Evolutionary conservation across 2,888 invertebrate genomes (phyloP), one percentile per base, ranked within the genome.

Genomic region (Macropis europaea): DNA sequence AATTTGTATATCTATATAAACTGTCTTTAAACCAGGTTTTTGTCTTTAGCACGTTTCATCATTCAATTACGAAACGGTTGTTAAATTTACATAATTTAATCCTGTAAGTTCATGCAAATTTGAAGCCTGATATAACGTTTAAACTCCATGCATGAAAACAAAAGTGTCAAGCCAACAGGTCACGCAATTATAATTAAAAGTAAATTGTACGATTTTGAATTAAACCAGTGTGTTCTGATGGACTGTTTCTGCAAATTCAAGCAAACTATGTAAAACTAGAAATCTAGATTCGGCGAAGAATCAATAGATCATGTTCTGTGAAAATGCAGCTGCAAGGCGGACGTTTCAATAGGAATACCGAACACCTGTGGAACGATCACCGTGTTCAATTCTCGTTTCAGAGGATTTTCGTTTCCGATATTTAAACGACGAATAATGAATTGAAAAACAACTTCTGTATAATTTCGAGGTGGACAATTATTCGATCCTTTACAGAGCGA

Each of bases 331-430:
- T 40, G 24, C n/a, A 40, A 24, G 30, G 19, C 7, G 28, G 34
- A 57, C 17, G 22, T 3, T 40, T 19, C 28, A 32, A 60, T 40
- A 53, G 24, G 26, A 24, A 11, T 22, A 45, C 45, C 13, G 43
- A 45, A 32, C 19, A 43, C 43, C 11, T 28, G 45, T 45, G 13
- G 13, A 28, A 26, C n/a, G 3, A 11, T 26, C 2, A 45, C 13
- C 9, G 4, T 15, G 47, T 28, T 60, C 22, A 60, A 15, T 30
- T 24, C 30, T 40, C 50, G 30, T 53, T 60, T 9, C 9, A n/a
- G 7, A 36, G 47, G 17, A 47, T 5, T 9, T 17, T 11, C 17
- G 28, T n/a, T 30, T 19, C 2, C 17, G 34, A 30, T 28, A 38
- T 40, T 47, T 28, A 17, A 22, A n/a, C 2, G 22, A 9, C 32